A percentile compares a stretch with the other conserved stretches of the same genome.
phyloP scores from a whole-genome alignment of 2,797 vertebrate genomes.

The Argyrosomus regius region DNA sequence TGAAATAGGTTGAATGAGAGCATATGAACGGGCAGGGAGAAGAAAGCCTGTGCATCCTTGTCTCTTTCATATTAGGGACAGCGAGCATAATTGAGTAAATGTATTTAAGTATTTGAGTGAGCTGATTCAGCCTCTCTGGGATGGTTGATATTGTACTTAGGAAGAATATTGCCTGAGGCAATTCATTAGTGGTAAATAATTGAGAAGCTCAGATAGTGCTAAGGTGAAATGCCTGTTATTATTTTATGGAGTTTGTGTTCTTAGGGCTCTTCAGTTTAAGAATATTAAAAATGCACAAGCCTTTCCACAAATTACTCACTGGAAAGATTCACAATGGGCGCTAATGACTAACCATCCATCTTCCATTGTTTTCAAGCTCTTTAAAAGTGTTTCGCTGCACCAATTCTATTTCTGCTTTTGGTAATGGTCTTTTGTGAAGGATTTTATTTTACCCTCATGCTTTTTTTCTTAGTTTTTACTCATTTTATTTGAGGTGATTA shows the following conservation, averaged over 20 bases:
- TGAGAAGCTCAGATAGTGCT: slow-evolving; percentile 77
- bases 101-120: slow-evolving; percentile 81
- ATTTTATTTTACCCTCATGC: slow-evolving; percentile 43
- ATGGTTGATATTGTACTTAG: slow-evolving; percentile 80
- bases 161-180: slow-evolving; percentile 75
- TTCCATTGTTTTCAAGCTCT: slow-evolving; percentile 69
- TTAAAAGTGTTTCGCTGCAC: slow-evolving; percentile 48
- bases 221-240: slow-evolving; percentile 85
- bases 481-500: slow-evolving; percentile 51
- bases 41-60: slow-evolving; percentile 41
- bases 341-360: slow-evolving; percentile 77
- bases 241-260: slow-evolving; percentile 85
- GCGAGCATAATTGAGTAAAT: slow-evolving; percentile 79
- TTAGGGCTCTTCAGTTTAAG: slow-evolving; percentile 81
- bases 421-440: slow-evolving; percentile 43
- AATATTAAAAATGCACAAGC: slow-evolving; percentile 81
- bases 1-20: slow-evolving; percentile 40
- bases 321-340: slow-evolving; percentile 72
- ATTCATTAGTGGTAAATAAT: slow-evolving; percentile 87
- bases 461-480: slow-evolving; percentile 31
- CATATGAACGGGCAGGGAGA: slow-evolving; percentile 28
- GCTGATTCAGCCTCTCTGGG: slow-evolving; percentile 79
- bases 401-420: slow-evolving; percentile 53
- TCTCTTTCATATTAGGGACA: slow-evolving; percentile 67
- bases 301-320: slow-evolving; percentile 78